These are phyloP conservation scores for Myioborus miniatus DNA, from an alignment of 2,797 vertebrate genomes.

Conservation along the genomic window DNA sequence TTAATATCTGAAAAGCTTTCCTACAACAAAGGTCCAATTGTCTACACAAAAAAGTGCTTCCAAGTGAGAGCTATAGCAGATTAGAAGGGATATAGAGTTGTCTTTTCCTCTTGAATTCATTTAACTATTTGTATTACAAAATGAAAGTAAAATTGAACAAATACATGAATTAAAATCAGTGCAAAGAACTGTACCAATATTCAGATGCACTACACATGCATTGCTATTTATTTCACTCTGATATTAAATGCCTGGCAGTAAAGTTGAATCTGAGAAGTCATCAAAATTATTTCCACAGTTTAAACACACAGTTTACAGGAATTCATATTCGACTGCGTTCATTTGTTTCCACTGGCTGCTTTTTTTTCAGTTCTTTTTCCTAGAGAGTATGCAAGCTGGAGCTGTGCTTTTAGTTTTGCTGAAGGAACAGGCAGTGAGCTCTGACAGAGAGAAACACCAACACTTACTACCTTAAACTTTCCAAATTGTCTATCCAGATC, in stretches of 20 bases:
- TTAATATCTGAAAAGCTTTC: background rate
- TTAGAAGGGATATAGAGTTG: background rate
- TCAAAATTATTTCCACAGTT: background rate
- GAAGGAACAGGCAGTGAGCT: background rate
- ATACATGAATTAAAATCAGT: background rate
- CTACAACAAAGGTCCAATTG: background rate
- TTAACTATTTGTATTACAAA: background rate
- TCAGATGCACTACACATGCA: background rate
- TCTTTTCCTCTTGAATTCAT: background rate
- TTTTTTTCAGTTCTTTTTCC: background rate
- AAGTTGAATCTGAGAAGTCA: background rate
- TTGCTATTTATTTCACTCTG: background rate
- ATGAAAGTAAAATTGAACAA: background rate
- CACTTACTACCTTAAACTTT: constrained; percentile 30
- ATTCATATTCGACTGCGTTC: background rate
- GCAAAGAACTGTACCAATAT: background rate
- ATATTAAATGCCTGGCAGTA: background rate
- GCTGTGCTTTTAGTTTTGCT: background rate
- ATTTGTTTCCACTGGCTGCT: background rate
- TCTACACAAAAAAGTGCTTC: background rate
- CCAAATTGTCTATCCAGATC: background rate
- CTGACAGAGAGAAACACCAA: background rate
- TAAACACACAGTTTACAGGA: background rate
- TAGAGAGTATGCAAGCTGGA: background rate
- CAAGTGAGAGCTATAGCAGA: background rate